Conservation (phyloP, 2,797 vertebrate species). For the Argentina silus region DNA sequence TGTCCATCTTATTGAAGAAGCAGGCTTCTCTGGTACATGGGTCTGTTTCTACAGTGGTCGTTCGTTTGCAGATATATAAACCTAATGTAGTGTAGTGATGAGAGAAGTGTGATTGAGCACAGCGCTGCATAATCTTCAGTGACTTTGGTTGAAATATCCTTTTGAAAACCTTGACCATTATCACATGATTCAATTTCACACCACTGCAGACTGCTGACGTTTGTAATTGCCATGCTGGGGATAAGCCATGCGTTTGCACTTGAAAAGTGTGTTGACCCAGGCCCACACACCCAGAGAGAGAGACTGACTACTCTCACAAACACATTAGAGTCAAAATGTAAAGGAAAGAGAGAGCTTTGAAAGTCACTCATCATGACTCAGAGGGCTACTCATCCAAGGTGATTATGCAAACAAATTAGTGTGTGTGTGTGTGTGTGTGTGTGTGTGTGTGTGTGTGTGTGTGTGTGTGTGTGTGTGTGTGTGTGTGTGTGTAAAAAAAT, state of each 20-base stretch:
- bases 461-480: constrained; percentile 48
- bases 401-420: constrained; percentile 3
- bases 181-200: constrained; percentile 62
- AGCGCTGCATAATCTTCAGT: constrained; percentile 41
- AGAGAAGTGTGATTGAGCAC: constrained; percentile 1
- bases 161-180: constrained; percentile 58
- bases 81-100: neutral
- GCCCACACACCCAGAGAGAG: constrained; percentile 17
- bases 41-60: neutral
- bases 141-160: constrained; percentile 53
- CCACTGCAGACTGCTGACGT: constrained; percentile 54
- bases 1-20: neutral
- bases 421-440: constrained; percentile 22
- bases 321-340: constrained; percentile 15
- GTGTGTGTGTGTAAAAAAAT: constrained; percentile 10
- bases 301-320: constrained; percentile 30
- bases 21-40: neutral
- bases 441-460: constrained; percentile 35
- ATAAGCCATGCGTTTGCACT: constrained; percentile 61
- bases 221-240: constrained; percentile 55
- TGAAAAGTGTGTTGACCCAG: constrained; percentile 33
- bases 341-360: constrained; percentile 31
- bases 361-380: constrained; percentile 35
- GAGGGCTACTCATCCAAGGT: constrained; percentile 20
- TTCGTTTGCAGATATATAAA: neutral